Conservation (phyloP, 2,888 invertebrate genomes). For the Willowsia nigromaculata region DNA sequence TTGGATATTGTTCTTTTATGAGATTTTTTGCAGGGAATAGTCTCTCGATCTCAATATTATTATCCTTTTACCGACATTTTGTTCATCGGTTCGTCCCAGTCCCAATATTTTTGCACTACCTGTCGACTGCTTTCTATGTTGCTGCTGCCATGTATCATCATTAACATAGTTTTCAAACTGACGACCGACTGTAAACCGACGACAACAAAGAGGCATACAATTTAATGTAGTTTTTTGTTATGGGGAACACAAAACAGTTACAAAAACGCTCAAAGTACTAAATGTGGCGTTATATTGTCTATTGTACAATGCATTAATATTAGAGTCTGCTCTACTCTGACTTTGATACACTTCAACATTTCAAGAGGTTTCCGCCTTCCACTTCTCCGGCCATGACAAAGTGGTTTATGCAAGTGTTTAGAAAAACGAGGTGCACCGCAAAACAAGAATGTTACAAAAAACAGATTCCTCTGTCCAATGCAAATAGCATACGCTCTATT, state of each 20-base stretch:
- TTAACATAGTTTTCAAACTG: background rate
- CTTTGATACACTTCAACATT: background rate
- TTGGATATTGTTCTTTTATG: background rate
- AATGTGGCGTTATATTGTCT: background rate
- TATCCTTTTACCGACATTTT: background rate
- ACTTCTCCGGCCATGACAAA: slow-evolving; percentile 15
- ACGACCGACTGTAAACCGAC: background rate
- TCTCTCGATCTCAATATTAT: background rate
- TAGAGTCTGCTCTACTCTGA: background rate
- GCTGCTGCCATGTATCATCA: background rate
- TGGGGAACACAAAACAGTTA: background rate
- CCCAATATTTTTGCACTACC: background rate
- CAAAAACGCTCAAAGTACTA: background rate
- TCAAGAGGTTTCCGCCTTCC: background rate
- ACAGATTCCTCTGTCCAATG: background rate
- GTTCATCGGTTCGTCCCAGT: background rate
- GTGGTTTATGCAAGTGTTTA: background rate
- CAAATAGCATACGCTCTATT: background rate
- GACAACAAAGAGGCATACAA: background rate
- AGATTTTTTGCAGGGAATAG: background rate
- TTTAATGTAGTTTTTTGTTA: background rate
- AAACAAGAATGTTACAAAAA: background rate
- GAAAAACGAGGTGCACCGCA: background rate
- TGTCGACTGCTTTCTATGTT: background rate
- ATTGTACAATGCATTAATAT: background rate